Conservation (phyloP, 2,888 invertebrate genomes). For the Aphodius sticticus region DNA sequence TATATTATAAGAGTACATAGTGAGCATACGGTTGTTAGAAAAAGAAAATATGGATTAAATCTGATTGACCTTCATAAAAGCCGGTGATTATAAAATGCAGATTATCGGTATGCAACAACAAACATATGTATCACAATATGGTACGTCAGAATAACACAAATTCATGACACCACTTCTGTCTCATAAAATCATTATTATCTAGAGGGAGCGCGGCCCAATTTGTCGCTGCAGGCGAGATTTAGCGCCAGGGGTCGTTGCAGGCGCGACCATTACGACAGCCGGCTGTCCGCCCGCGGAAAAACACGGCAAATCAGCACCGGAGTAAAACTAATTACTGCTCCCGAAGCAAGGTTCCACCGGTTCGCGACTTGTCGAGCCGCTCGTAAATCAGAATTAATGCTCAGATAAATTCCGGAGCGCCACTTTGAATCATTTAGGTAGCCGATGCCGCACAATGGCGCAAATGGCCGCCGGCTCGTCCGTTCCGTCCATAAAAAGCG, state of each 20-base stretch:
- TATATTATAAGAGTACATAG: too few species aligned
- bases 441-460: conserved; percentile 37
- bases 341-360: conserved; percentile 5
- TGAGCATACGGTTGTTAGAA: too few species aligned
- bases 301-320: conserved; percentile 21
- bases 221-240: conserved; percentile 11
- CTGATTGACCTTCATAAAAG: too few species aligned
- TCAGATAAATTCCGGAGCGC: conserved; percentile 53
- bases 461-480: conserved; percentile 12
- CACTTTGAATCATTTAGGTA: conserved; percentile 52
- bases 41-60: too few species aligned
- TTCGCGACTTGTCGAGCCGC: conserved; percentile 40
- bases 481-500: conserved; percentile 10
- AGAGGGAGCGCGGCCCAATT: background rate
- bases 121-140: background rate
- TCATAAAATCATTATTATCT: background rate
- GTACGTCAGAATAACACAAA: background rate
- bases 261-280: conserved; percentile 16
- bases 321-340: conserved; percentile 18
- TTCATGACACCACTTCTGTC: background rate
- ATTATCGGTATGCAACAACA: too few species aligned
- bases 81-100: too few species aligned
- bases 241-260: conserved; percentile 12
- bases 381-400: conserved; percentile 58
- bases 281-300: conserved; percentile 15